Evolutionary conservation across 2,888 invertebrate genomes (phyloP), one percentile per base, ranked within the genome.

Genomic region (Yponomeuta malinellus): DNA sequence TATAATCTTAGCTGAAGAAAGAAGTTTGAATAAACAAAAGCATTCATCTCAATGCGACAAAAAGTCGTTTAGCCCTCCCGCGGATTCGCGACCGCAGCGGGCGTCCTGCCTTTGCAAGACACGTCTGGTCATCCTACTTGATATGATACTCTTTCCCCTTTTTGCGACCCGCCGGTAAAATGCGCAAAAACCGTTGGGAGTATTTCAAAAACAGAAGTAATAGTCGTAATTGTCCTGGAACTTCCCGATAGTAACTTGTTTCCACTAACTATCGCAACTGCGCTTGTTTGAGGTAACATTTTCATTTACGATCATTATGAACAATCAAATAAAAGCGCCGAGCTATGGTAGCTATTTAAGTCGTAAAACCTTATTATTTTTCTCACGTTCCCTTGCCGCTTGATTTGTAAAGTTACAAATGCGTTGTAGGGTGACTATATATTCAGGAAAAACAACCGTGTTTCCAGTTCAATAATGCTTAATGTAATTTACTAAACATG

Each of bases 41-140:
- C 63, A 68, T 68, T 68, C 48, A 31, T 29, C 52, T 52, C 48
- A 29, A 69, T 59, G 64, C 72, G 71, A 73, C 71, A 85, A 86
- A 86, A 85, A 84, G 80, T 85, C 81, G 82, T 78, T 81, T 72
- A 71, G 76, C 75, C 79, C 76, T 79, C 86, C 85, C 75, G 78
- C 74, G 37, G 83, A 48, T 29, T 69, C 23, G 48, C 52, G 65
- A 37, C 31, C 48, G 59, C 33, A 59, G 67, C 43, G 67, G 23
- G 48, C 65, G 23, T 59, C 15, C 52, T 15, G 52, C 15, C 52
- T 15, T 59, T 15, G 15, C 52, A 59, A 59, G 52, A 48, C 78
- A 76, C 81, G 71, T 81, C 79, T 76, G 79, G 83, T 75, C 76
- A 78, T 73, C 78, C 70, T 23, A 68, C 68, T 43, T 43, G 29